phyloP scores from a whole-genome alignment of 2,888 invertebrate species.

The Volucella zonaria region DNA sequence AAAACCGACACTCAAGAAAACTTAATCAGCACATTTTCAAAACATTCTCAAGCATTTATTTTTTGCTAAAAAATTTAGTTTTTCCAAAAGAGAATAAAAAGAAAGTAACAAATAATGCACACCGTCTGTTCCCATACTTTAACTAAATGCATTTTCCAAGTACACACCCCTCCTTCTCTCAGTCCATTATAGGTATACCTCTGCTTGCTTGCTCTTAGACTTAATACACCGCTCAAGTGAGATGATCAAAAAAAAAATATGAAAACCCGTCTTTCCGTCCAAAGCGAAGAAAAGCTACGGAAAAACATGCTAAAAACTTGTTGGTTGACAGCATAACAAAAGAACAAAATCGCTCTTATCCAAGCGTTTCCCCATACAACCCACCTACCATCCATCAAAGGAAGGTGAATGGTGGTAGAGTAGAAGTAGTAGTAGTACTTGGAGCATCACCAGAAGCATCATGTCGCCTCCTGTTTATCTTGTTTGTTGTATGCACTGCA shows the following conservation, averaged over 20 bases:
- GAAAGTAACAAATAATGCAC: constrained; percentile 14
- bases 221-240: constrained; percentile 60
- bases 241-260: constrained; percentile 29
- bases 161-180: not conserved
- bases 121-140: constrained; percentile 18
- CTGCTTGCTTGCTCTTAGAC: constrained; percentile 47
- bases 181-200: constrained; percentile 24
- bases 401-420: too few relatives aligned
- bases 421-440: constrained; percentile 20
- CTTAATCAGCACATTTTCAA: too few relatives aligned
- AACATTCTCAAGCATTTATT: not conserved
- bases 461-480: constrained; percentile 68
- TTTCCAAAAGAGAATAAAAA: too few relatives aligned
- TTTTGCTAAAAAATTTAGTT: not conserved
- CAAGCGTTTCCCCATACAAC: constrained; percentile 1
- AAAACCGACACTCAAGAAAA: too few relatives aligned
- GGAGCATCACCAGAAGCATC: constrained; percentile 68
- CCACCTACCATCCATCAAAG: not conserved
- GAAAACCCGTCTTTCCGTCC: constrained; percentile 15
- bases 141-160: constrained; percentile 21
- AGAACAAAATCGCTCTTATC: constrained; percentile 60
- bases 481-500: constrained; percentile 61
- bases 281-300: constrained; percentile 50
- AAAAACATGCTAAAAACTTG: constrained; percentile 70
- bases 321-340: constrained; percentile 60